These are phyloP conservation scores for Semibalanus balanoides DNA, from an alignment of 1,140 invertebrate species.

Conservation along the genomic window DNA sequence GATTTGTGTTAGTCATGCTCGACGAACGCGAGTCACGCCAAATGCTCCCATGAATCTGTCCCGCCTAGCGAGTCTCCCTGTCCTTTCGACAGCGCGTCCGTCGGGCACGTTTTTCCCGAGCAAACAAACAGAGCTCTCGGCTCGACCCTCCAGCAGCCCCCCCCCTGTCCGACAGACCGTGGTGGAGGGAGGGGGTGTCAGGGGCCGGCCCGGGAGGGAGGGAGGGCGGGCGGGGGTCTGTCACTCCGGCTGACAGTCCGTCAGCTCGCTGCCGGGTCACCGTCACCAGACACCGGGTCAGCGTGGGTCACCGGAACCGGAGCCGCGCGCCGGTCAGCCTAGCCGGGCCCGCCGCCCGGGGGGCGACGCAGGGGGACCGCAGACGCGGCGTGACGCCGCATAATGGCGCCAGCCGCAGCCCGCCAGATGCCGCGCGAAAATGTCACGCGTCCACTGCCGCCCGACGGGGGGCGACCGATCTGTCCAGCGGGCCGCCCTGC, in stretches of 20 bases:
- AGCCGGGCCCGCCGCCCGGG: no score
- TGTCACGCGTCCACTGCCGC: neutral
- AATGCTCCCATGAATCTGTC: no score
- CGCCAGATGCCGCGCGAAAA: neutral
- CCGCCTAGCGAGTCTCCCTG: no score
- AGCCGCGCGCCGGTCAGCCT: neutral
- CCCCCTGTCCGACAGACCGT: neutral
- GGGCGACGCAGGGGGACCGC: neutral
- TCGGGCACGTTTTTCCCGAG: neutral
- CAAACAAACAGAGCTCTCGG: neutral
- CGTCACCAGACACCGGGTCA: neutral
- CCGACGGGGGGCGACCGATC: neutral
- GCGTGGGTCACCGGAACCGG: neutral
- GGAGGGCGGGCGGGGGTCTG: neutral
- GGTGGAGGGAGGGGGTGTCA: neutral
- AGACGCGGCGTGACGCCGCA: neutral
- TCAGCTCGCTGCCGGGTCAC: neutral
- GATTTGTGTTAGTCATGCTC: no score
- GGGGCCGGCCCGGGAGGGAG: no score
- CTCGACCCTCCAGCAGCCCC: neutral
- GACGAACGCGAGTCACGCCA: no score
- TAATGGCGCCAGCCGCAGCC: neutral
- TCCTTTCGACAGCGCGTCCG: no score
- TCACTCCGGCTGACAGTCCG: neutral
- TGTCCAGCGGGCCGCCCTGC: neutral